A percentile compares a stretch with the other conserved stretches of the same genome.
Evolutionary conservation across 2,888 invertebrate species (phyloP).

Genomic region (Zygaena filipendulae): DNA sequence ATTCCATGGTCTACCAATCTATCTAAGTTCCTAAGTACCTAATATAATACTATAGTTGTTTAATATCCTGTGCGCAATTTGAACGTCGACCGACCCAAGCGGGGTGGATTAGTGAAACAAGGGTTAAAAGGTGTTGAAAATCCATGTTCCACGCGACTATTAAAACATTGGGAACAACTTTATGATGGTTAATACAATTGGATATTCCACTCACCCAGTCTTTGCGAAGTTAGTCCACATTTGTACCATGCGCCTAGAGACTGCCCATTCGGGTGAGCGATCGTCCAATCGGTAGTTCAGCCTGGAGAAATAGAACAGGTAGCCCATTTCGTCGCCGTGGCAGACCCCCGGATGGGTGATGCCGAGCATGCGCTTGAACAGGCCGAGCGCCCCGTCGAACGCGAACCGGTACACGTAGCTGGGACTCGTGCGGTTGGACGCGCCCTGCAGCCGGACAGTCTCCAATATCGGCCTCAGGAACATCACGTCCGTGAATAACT

Average conservation of each 20-base stretch:
- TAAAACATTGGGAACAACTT: too few species aligned
- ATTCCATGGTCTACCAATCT: too few species aligned
- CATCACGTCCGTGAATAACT: slow-evolving; percentile 73
- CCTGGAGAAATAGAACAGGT: slow-evolving; percentile 72
- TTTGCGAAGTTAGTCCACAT: slow-evolving; percentile 75
- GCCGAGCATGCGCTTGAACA: slow-evolving; percentile 72
- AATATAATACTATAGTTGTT: too few species aligned
- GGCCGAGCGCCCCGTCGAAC: slow-evolving; percentile 71
- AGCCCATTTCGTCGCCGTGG: slow-evolving; percentile 74
- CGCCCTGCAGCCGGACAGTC: slow-evolving; percentile 51
- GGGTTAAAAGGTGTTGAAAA: too few species aligned
- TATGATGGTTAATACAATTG: too few species aligned
- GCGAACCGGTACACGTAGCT: slow-evolving; percentile 71
- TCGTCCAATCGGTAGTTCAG: slow-evolving; percentile 70
- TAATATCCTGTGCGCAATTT: too few species aligned
- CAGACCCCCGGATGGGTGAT: slow-evolving; percentile 70
- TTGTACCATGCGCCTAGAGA: slow-evolving; percentile 69
- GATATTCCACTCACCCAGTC: slow-evolving; percentile 69
- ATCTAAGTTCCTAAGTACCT: too few species aligned
- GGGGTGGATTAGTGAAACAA: too few species aligned
- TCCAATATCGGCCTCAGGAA: slow-evolving; percentile 68
- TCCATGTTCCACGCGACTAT: too few species aligned
- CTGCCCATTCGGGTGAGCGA: slow-evolving; percentile 65
- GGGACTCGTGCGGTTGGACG: slow-evolving; percentile 53
- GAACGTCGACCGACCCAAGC: too few species aligned